phyloP scores from a whole-genome alignment of 2,888 invertebrate genomes.

The Mythimna ferrago region DNA sequence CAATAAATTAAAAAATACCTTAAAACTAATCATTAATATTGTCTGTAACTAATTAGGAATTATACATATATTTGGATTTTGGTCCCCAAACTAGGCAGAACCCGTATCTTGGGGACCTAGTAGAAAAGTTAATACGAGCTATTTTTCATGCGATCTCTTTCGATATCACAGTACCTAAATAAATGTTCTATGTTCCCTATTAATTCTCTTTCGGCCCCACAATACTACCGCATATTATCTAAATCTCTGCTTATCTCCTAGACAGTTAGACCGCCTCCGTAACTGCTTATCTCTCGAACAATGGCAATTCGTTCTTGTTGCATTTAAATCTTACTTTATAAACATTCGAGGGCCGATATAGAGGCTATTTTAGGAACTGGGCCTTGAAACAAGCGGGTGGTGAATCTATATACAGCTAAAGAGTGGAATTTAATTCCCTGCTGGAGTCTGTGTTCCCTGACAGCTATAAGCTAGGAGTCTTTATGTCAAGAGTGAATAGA shows the following conservation, averaged over 20 bases:
- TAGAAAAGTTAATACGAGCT: too few relatives aligned
- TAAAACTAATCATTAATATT: too few relatives aligned
- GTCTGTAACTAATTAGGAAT: too few relatives aligned
- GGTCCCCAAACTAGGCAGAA: too few relatives aligned
- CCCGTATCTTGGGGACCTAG: too few relatives aligned
- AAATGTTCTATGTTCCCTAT: conserved; percentile 23
- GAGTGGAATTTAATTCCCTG: too few relatives aligned
- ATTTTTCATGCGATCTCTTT: too few relatives aligned
- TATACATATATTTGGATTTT: too few relatives aligned
- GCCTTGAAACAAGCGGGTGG: conserved; percentile 23
- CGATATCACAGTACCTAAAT: conserved; percentile 1
- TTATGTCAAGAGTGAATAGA: too few relatives aligned
- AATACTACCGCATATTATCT: conserved; percentile 47
- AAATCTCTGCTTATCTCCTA: conserved; percentile 42
- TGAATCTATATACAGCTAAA: not conserved
- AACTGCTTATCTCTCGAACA: conserved; percentile 59
- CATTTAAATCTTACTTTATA: conserved; percentile 62
- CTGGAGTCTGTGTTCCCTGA: too few relatives aligned
- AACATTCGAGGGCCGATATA: conserved; percentile 54
- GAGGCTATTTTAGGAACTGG: conserved; percentile 37
- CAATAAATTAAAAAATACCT: too few relatives aligned
- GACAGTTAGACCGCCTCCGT: conserved; percentile 55
- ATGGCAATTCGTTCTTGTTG: conserved; percentile 61
- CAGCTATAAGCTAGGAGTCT: too few relatives aligned
- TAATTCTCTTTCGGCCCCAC: conserved; percentile 40